A percentile compares a stretch with the other conserved stretches of the same genome.
Conservation (phyloP, 2,888 invertebrate species). For the Sussaba pulchella region DNA sequence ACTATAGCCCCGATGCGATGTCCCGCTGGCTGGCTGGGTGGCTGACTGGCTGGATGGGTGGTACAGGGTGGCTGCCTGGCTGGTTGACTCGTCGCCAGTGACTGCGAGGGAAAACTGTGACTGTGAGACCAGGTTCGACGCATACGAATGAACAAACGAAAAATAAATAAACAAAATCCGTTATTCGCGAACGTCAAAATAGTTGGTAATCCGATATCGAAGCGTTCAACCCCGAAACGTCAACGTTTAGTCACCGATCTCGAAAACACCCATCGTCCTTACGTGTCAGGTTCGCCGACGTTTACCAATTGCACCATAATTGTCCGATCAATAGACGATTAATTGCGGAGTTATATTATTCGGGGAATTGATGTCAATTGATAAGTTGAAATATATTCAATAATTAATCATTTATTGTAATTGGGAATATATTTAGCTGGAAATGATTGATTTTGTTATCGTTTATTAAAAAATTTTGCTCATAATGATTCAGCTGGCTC, state of each 20-base stretch:
- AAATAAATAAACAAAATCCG: constrained; percentile 44
- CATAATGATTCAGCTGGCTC: no score
- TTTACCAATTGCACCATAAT: not conserved
- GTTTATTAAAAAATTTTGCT: no score
- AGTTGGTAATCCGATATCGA: constrained; percentile 65
- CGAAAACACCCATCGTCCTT: not conserved
- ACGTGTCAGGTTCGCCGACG: not conserved
- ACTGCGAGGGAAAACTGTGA: constrained; percentile 50
- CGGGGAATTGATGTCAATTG: no score
- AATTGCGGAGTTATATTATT: no score
- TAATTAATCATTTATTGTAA: no score
- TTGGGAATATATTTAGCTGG: not conserved
- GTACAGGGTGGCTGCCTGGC: no score
- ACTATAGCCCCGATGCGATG: constrained; percentile 61
- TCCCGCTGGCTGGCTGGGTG: constrained; percentile 44
- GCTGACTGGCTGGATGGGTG: no score
- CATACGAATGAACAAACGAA: not conserved
- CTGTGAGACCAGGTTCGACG: constrained; percentile 24
- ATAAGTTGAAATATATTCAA: no score
- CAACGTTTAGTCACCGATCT: constrained; percentile 56
- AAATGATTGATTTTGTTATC: no score
- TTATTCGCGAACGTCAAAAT: constrained; percentile 55
- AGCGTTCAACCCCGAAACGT: constrained; percentile 62
- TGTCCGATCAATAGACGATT: no score
- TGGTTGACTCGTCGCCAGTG: constrained; percentile 30